Percentiles rank a stretch among this genome's conserved stretches.
Evolutionary conservation across 1,140 invertebrate genomes (phyloP).

Genomic region (Drosophila cardini): DNA sequence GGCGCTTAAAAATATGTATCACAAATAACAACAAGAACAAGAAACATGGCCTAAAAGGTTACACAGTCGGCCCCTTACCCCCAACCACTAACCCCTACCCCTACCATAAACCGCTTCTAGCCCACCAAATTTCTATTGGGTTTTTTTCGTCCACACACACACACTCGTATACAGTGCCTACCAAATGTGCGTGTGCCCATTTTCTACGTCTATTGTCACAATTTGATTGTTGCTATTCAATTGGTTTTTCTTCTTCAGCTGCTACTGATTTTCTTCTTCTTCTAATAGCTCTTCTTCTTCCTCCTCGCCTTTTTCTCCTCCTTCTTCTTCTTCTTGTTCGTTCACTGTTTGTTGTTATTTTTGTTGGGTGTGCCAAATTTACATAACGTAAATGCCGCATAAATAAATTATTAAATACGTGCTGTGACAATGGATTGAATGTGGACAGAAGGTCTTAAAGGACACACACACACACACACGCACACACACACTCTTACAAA

Average conservation of each 20-base stretch:
- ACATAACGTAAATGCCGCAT: conserved; percentile 80
- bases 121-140: background rate
- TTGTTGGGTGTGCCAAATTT: conserved; percentile 67
- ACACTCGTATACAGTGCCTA: background rate
- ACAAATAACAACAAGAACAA: conserved; percentile 6
- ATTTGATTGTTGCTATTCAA: conserved; percentile 65
- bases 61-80: conserved; percentile 9
- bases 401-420: conserved; percentile 79
- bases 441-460: conserved; percentile 35
- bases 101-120: too few relatives aligned
- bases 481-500: background rate
- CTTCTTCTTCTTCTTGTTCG: conserved; percentile 27
- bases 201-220: conserved; percentile 41
- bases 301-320: conserved; percentile 5
- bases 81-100: background rate
- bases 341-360: conserved; percentile 18
- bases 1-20: conserved; percentile 47
- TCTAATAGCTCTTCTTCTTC: conserved; percentile 29
- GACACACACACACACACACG: conserved; percentile 5
- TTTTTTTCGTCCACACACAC: too few relatives aligned
- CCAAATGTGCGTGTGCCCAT: conserved; percentile 42
- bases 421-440: conserved; percentile 45
- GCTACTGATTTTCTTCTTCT: conserved; percentile 26
- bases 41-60: conserved; percentile 26
- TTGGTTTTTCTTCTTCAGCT: conserved; percentile 56